Percentiles rank a stretch among this genome's conserved stretches.
Conservation (phyloP, 2,888 invertebrate species). For the Carabus problematicus region DNA sequence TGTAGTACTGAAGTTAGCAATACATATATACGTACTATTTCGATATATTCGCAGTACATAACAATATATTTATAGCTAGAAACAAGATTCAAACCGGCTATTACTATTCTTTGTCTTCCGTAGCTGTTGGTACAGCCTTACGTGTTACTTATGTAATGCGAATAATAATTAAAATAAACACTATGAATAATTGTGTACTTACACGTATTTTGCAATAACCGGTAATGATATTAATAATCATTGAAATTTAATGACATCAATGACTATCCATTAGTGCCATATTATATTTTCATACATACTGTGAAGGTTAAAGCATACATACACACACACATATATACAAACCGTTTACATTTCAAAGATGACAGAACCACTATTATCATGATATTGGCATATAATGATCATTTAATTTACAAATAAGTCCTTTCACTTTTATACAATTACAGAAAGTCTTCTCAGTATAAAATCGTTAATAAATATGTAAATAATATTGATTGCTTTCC, state of each 20-base stretch:
- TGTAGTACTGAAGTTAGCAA: too few species aligned
- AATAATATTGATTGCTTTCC: neutral
- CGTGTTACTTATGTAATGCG: too few species aligned
- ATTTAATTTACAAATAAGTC: neutral
- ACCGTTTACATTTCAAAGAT: neutral
- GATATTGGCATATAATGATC: neutral
- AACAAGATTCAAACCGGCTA: too few species aligned
- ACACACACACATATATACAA: neutral
- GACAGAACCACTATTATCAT: neutral
- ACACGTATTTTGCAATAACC: too few species aligned
- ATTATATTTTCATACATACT: neutral
- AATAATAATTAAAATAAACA: too few species aligned
- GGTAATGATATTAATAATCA: neutral
- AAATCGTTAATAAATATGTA: neutral
- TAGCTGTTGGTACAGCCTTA: too few species aligned
- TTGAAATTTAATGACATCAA: neutral
- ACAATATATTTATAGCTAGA: too few species aligned
- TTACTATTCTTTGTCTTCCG: too few species aligned
- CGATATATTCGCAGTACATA: too few species aligned
- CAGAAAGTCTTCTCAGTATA: too few species aligned
- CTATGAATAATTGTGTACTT: too few species aligned
- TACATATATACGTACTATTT: too few species aligned
- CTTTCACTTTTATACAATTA: constrained; percentile 20
- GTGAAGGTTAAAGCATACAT: neutral
- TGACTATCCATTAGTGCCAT: neutral